Evolutionary conservation across 1,140 invertebrate genomes (phyloP), one percentile per base, ranked within the genome.

Genomic region (Helicorthomorpha holstii): DNA sequence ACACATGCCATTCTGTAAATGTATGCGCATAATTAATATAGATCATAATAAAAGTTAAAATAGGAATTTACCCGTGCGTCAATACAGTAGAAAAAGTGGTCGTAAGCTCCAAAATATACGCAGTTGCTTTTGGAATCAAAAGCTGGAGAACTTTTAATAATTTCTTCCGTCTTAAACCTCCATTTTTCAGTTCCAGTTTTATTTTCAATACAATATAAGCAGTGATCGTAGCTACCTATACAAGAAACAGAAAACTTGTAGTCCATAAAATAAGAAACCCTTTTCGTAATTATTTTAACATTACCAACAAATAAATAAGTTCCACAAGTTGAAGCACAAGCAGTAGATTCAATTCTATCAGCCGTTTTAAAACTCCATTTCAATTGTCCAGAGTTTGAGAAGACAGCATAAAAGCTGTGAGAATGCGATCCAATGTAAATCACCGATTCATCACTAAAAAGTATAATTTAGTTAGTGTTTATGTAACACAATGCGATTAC

Each of bases 81-180:
- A 53, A 83, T 60, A 56, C 74, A 76, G 58, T 80, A 76, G 19
- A 83, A 56, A 59, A 69, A 61, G 43, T 73, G 72, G 61, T 83
- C 80, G 62, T 85, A 83, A 29, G 81, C 77, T 19, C 81, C 82
- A 56, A 82, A 65, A 60, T 76, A 75, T 34, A 82, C 61, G 41
- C 66, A 62, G 26, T 60, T 58, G 27, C 58, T 63, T 23, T 26
- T n/a, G n/a, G 48, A 46, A 57, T 66, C 62, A 26, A 66, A 55
- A 46, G 71, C 59, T 3, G 78, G 78, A 58, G 77, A 77, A 60
- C 77, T 76, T 67, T 85, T 85, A 12, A 85, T 69, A 61, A 74
- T 71, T 49, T 71, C 72, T 7, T 62, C 66, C 4, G 81, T 77
- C 59, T 71, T 61, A 59, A 73, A 75, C 52, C 66, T 71, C 81